phyloP scores from a whole-genome alignment of 23 tunicate genomes.

The Pegea sp. region DNA sequence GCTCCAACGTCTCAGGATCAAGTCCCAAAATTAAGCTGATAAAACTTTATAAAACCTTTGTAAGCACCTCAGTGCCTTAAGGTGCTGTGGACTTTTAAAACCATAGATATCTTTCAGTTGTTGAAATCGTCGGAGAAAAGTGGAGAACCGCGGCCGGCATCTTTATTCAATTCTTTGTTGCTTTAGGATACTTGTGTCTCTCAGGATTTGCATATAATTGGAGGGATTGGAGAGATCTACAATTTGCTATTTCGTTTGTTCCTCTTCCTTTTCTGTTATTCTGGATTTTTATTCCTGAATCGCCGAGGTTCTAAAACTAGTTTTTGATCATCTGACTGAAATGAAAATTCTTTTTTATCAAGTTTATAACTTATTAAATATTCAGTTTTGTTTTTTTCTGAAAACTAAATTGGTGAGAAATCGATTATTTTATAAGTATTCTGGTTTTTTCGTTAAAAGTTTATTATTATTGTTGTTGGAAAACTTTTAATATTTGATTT shows the following conservation, averaged over 20 bases:
- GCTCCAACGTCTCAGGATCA: no score
- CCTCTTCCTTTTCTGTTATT: conserved; percentile 40
- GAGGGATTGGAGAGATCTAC: conserved; percentile 75
- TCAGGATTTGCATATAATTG: conserved; percentile 58
- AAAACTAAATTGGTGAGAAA: no score
- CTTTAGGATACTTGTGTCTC: conserved; percentile 80
- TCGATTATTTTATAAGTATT: no score
- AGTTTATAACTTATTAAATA: no score
- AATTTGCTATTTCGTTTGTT: conserved; percentile 65
- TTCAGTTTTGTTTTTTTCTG: background rate
- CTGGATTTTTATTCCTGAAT: conserved; percentile 87
- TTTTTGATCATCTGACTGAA: background rate
- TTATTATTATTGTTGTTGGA: no score
- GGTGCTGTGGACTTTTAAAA: background rate
- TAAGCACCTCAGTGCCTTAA: no score
- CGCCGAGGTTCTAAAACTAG: conserved; percentile 68
- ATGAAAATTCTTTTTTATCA: no score
- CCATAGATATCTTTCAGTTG: conserved; percentile 21
- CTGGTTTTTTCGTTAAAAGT: no score
- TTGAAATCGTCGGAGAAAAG: conserved; percentile 60
- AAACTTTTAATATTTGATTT: no score
- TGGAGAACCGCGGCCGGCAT: conserved; percentile 74
- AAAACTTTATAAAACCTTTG: no score
- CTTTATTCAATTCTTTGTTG: conserved; percentile 65
- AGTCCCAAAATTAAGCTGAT: no score